Conservation (phyloP, 2,113 vertebrate genomes). For the Sylvietta virens region DNA sequence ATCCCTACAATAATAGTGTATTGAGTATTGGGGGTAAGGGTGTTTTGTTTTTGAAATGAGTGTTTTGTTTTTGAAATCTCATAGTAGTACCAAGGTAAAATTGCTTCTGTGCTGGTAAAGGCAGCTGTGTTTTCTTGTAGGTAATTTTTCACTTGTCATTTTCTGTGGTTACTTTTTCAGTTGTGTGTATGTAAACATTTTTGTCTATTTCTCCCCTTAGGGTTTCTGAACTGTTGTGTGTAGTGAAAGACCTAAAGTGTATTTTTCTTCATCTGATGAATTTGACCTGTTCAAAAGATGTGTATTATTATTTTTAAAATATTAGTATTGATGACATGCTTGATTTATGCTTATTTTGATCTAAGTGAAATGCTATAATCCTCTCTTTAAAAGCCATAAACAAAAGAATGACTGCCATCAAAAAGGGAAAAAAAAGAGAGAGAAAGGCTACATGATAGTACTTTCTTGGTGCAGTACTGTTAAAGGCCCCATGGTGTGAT, state of each 20-base stretch:
- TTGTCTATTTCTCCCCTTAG: background rate
- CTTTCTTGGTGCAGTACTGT: background rate
- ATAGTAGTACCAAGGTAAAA: background rate
- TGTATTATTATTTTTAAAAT: background rate
- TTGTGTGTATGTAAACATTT: background rate
- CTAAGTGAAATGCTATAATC: background rate
- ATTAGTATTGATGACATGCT: background rate
- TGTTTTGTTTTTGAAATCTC: background rate
- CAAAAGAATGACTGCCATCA: background rate
- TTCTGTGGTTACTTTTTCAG: background rate
- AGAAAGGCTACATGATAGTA: background rate
- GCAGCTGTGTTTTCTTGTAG: background rate
- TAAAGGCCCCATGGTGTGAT: background rate
- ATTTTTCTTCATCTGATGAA: background rate
- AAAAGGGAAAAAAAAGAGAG: background rate
- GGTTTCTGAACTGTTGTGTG: background rate
- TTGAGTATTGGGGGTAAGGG: background rate
- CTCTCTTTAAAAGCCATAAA: constrained; percentile 5
- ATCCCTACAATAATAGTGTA: background rate
- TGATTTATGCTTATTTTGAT: constrained; percentile 24
- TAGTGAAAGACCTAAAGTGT: background rate
- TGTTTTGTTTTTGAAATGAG: background rate
- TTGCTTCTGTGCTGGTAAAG: background rate
- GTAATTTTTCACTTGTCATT: background rate
- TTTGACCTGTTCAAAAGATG: background rate